These are phyloP conservation scores for Brachylomia viminalis DNA, from an alignment of 2,888 invertebrate genomes.

Conservation along the genomic window DNA sequence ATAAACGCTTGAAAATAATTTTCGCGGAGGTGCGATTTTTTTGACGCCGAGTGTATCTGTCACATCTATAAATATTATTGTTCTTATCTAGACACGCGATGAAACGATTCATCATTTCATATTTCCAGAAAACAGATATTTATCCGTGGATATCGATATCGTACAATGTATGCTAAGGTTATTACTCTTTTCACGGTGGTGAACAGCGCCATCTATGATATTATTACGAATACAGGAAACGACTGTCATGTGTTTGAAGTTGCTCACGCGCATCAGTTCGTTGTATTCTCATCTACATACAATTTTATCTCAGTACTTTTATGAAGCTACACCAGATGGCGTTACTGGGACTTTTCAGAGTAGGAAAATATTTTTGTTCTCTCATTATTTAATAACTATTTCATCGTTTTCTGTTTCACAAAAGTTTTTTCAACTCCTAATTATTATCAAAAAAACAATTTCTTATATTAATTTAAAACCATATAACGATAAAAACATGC, in stretches of 20 bases:
- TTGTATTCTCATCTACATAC: neutral
- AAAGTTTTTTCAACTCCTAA: neutral
- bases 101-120: conserved; percentile 30
- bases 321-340: conserved; percentile 63
- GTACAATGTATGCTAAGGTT: neutral
- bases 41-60: too few species aligned
- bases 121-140: conserved; percentile 13
- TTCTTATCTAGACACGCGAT: conserved; percentile 23
- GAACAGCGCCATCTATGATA: conserved; percentile 60
- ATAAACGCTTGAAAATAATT: too few species aligned
- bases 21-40: too few species aligned
- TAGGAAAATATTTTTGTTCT: neutral
- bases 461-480: neutral
- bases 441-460: neutral
- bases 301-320: conserved; percentile 32
- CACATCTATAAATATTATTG: conserved; percentile 35
- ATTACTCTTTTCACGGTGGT: neutral
- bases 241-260: neutral
- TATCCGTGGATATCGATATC: neutral
- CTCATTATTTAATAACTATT: neutral
- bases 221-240: conserved; percentile 8
- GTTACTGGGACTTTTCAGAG: conserved; percentile 27
- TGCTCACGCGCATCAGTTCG: conserved; percentile 51
- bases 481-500: conserved; percentile 8
- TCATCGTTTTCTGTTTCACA: neutral